Evolutionary conservation across 2,113 vertebrate species (phyloP).

Genomic region (Axis porcinus): DNA sequence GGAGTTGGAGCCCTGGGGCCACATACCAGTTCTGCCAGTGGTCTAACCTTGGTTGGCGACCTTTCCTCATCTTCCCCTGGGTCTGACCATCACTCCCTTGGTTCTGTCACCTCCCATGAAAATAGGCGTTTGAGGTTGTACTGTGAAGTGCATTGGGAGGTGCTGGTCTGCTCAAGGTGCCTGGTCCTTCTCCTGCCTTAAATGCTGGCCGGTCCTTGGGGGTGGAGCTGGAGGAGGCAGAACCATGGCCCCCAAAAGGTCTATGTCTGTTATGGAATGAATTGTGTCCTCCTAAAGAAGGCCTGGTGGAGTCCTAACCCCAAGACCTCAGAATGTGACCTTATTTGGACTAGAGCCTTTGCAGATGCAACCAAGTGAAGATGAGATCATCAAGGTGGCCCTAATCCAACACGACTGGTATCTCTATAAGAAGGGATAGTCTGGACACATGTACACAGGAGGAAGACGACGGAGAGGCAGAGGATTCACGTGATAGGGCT

Average conservation of each 20-base stretch:
- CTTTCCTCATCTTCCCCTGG: background rate
- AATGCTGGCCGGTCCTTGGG: background rate
- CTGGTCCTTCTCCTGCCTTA: background rate
- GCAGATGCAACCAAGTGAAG: background rate
- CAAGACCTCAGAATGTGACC: background rate
- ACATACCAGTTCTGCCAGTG: accelerated
- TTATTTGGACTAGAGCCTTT: background rate
- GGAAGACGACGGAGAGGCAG: background rate
- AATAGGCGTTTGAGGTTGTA: accelerated
- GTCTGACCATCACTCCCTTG: background rate
- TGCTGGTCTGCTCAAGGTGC: background rate
- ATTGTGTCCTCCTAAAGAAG: background rate
- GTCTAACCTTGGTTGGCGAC: background rate
- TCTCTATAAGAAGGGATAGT: background rate
- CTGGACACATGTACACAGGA: background rate
- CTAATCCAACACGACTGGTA: background rate
- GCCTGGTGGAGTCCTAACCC: background rate
- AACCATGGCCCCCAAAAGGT: background rate
- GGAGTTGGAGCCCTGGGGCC: background rate
- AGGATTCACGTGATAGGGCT: accelerated
- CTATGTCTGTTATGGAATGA: background rate
- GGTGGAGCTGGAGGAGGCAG: background rate
- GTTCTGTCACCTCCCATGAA: background rate
- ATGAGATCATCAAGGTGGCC: background rate
- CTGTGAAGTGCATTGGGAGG: background rate